Evolutionary conservation across 2,888 invertebrate species (phyloP).

Genomic region (Drosophila affinis): DNA sequence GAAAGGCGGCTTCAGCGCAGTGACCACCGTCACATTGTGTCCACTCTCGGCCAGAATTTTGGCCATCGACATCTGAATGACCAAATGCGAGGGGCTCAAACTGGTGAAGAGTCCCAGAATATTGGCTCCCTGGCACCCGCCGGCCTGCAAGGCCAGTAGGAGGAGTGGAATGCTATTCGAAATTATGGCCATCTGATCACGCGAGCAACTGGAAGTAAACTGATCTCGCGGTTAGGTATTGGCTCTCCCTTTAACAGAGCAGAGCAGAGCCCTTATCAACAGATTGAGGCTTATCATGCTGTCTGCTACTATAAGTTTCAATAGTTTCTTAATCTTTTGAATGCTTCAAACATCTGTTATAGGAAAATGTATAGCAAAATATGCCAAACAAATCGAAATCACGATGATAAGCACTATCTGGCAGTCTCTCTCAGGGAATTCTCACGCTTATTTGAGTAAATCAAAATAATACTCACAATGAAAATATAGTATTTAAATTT

Average conservation of each 20-base stretch:
- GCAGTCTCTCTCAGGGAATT: background rate
- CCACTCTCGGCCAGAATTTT: constrained; percentile 77
- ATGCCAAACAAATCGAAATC: background rate
- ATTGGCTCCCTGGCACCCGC: constrained; percentile 55
- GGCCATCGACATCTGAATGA: constrained; percentile 77
- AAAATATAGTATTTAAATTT: too few species aligned
- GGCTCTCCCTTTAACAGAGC: background rate
- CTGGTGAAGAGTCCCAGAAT: constrained; percentile 79
- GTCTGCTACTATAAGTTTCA: background rate
- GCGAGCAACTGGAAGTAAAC: constrained; percentile 10
- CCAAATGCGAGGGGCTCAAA: constrained; percentile 77
- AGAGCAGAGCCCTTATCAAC: constrained; percentile 7
- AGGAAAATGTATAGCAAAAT: background rate
- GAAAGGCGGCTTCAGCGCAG: constrained; percentile 62
- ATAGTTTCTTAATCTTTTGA: background rate
- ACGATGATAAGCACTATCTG: background rate
- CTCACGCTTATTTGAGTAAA: background rate
- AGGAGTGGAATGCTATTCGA: constrained; percentile 3
- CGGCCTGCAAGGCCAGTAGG: background rate
- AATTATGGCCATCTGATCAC: constrained; percentile 2
- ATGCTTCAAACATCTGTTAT: background rate
- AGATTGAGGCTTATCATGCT: background rate
- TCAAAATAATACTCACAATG: background rate
- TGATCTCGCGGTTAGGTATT: background rate
- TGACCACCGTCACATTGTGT: constrained; percentile 81